Evolutionary conservation across 2,797 vertebrate species (phyloP), one percentile per base, ranked within the genome.

Genomic region (Borostomias antarcticus): DNA sequence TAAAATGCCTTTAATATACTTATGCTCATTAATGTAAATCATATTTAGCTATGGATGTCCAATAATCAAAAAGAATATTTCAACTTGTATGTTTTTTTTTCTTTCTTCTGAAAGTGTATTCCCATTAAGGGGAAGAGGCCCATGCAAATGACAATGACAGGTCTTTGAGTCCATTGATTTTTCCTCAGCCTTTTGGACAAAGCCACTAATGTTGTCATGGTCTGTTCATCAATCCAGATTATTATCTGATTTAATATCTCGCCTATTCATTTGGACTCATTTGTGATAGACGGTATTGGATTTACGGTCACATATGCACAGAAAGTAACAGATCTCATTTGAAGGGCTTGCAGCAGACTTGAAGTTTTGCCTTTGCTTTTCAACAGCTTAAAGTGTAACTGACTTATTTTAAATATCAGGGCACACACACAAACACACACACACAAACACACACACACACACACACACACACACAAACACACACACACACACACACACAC

Each of bases 21-120:
- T 93, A 91, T 30, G 83, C 89, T 90, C 92, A 92, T 94, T 94
- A 93, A 94, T 93, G 91, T 92, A 94, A 94, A 94, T 94, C 91
- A 92, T 92, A 93, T 94, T 94, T 92, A 84, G 85, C 87, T 92
- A 92, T 91, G 91, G 93, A 94, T 93, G 91, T 93, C 93, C 93
- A 92, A 92, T 94, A 94, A 93, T 94, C 91, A 91, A 86, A 92
- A 89, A 87, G 84, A 90, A 93, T 91, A 92, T 91, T 93, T 92
- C 89, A 92, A 88, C 89, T 90, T 90, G 86, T 89, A 86, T 87
- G 88, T 86, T 83, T 77, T 77, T 64, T 54, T 48, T 51, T 15
- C n/a, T n/a, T n/a, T n/a, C 26, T n/a, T 82, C 86, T 86, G 82
- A 84, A 90, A 89, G 79, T n/a, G n/a, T 84, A 85, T 88, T 89